Base-by-base conservation (phyloP, 2,888 invertebrate species). In the Adelognathus sp. region DNA sequence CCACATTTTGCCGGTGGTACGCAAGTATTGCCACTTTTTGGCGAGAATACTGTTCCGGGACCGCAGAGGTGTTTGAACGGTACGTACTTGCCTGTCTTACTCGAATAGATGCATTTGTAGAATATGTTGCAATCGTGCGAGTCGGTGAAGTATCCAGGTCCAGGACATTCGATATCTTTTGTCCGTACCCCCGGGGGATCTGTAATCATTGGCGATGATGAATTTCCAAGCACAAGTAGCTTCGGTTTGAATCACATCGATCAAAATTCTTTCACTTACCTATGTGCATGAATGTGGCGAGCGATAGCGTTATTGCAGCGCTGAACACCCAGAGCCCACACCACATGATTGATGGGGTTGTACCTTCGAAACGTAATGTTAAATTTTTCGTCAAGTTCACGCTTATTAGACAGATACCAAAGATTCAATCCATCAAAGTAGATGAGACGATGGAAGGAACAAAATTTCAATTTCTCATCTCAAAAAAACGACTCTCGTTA, bases 91-190 rank as follows among this genome's bases (percentile, higher is more conserved):
- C 70, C 70, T 6, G 16, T 2, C 7, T 5, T 21, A 7, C 50
- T 46, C n/a, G 76, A 76, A 27, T 70, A 66, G 14, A 67, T 21
- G 39, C 79, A 79, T 31, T 76, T 71, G 61, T 79, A 79, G 31
- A 76, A 79, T n/a, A 54, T 24, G 7, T 61, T 39, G 44, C 79
- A 79, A 33, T 67, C 44, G 4, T 61, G 2, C 1, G 52, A 64
- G 33, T 79, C 44, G n/a, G 76, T 60, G 6, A 61, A 36, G 44
- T 72, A 79, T 33, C 33, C 50, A 11, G 16, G 21, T 44, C 29
- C 3, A 3, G n/a, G 50, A n/a, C 73, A 73, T n/a, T 16, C 39
- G 0, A 46, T 29, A 14, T 50, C 33, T 14, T 46, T 50, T 24
- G 56, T 33, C 14, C 21, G 9, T 5, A 31, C 46, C 4, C 14